Percentiles rank a stretch among this genome's conserved stretches.
Conservation (phyloP, 2,113 vertebrate genomes). For the Spheniscus mendiculus region DNA sequence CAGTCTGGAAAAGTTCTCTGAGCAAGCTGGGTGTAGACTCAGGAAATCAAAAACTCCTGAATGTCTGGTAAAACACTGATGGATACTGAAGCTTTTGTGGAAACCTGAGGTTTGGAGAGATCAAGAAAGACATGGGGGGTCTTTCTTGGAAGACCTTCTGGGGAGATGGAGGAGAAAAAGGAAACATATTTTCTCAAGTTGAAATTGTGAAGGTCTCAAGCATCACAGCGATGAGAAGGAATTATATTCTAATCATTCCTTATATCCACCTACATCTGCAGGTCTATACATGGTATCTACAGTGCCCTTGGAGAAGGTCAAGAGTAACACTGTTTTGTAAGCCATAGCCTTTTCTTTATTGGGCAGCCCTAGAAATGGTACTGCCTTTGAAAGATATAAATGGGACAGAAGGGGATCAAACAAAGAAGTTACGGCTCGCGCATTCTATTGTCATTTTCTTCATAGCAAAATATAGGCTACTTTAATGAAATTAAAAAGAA, state of each 20-base stretch:
- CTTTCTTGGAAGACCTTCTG: neutral
- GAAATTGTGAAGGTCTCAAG: neutral
- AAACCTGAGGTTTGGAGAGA: neutral
- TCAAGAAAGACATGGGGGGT: neutral
- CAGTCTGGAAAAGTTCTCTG: neutral
- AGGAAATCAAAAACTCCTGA: neutral
- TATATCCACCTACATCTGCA: neutral
- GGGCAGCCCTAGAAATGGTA: neutral
- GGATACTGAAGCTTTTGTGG: neutral
- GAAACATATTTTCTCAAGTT: neutral
- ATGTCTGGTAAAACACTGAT: neutral
- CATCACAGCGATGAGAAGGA: neutral
- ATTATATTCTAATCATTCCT: neutral
- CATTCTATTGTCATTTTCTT: neutral
- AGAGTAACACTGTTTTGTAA: neutral
- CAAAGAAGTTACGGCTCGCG: accelerated
- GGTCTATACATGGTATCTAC: neutral
- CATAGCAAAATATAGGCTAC: neutral
- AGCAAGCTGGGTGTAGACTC: neutral
- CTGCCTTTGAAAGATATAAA: neutral
- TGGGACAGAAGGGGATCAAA: neutral
- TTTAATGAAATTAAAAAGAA: neutral
- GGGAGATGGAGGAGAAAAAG: neutral
- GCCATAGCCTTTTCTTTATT: neutral
- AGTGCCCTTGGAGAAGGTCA: neutral